phyloP scores from a whole-genome alignment of 2,113 vertebrate species.

The Scortum barcoo region DNA sequence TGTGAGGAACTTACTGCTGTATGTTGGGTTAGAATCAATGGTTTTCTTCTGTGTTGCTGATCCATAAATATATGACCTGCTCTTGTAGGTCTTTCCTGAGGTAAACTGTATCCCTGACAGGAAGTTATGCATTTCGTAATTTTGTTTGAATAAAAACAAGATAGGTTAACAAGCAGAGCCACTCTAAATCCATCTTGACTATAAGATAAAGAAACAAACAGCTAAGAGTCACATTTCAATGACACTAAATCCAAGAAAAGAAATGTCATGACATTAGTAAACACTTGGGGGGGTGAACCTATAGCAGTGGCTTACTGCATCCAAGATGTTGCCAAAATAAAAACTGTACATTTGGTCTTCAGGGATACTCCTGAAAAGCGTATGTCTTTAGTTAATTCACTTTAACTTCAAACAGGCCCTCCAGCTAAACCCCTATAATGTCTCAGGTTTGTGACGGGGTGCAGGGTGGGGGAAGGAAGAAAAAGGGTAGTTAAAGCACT shows the following conservation, averaged over 20 bases:
- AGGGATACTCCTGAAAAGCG: background rate
- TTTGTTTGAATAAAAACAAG: background rate
- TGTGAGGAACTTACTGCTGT: background rate
- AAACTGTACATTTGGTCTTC: background rate
- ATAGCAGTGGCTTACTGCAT: background rate
- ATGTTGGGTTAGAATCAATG: background rate
- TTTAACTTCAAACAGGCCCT: background rate
- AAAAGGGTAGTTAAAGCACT: background rate
- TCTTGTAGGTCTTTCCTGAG: background rate
- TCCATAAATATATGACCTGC: background rate
- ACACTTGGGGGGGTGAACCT: background rate
- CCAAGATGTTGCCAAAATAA: background rate
- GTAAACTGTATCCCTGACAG: background rate
- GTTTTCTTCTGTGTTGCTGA: background rate
- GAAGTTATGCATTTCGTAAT: background rate
- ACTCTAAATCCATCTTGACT: too few relatives aligned
- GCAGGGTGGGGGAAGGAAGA: slow-evolving; percentile 4
- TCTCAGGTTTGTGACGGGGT: slow-evolving; percentile 19
- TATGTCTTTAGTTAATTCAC: background rate
- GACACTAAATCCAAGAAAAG: too few relatives aligned
- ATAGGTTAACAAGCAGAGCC: background rate
- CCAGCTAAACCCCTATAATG: background rate
- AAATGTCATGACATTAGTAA: background rate
- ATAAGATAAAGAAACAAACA: too few relatives aligned
- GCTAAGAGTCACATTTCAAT: too few relatives aligned